Evolutionary conservation across 2,113 vertebrate species (phyloP).

Genomic region (Monarcha castaneiventris): DNA sequence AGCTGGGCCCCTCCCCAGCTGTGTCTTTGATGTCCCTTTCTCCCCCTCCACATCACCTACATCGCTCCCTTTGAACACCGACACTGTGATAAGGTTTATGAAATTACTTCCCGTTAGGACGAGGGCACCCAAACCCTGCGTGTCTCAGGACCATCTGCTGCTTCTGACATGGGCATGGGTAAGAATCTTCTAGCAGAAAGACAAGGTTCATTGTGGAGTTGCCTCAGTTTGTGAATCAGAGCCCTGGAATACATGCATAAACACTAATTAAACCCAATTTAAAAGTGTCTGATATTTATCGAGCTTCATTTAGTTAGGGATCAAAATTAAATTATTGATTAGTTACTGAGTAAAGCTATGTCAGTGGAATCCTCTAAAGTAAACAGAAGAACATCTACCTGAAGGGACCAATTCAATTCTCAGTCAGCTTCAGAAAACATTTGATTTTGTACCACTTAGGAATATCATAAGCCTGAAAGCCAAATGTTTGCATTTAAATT

Average conservation of each 20-base stretch:
- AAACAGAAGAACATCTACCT: not conserved
- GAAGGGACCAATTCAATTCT: not conserved
- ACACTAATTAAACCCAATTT: slow-evolving; percentile 45
- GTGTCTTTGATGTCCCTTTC: slow-evolving; percentile 20
- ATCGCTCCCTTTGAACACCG: not conserved
- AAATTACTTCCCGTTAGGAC: slow-evolving; percentile 11
- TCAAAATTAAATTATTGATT: slow-evolving; percentile 54
- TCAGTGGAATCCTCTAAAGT: not conserved
- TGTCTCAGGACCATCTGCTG: not conserved
- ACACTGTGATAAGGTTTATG: not conserved
- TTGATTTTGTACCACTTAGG: not conserved
- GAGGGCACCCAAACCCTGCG: not conserved
- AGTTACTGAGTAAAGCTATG: not conserved
- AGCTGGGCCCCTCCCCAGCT: not conserved
- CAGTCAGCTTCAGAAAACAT: not conserved
- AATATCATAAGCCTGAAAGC: not conserved
- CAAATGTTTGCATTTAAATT: not conserved
- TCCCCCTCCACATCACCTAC: not conserved
- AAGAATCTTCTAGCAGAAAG: not conserved
- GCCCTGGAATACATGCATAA: slow-evolving; percentile 10
- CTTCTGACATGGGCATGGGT: not conserved
- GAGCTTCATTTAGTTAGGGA: slow-evolving; percentile 27
- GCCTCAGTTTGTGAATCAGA: slow-evolving; percentile 41
- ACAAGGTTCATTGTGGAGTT: not conserved
- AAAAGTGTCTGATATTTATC: slow-evolving; percentile 44